Percentiles rank a stretch among this genome's conserved stretches.
phyloP scores from a whole-genome alignment of 2,888 invertebrate genomes.

The Agriopis aurantiaria region DNA sequence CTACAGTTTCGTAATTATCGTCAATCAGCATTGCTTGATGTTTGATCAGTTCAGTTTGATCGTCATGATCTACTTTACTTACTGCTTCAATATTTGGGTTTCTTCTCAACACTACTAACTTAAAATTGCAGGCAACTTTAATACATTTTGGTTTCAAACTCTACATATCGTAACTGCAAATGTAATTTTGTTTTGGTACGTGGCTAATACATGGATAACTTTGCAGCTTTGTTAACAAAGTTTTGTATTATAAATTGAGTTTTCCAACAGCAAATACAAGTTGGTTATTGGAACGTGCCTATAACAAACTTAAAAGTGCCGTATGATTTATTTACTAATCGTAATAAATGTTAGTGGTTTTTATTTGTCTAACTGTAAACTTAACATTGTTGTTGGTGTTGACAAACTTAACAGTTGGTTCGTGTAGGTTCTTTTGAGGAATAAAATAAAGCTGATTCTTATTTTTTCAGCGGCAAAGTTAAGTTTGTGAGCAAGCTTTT shows the following conservation, averaged over 20 bases:
- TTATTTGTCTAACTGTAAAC: constrained; percentile 2
- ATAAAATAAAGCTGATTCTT: not conserved
- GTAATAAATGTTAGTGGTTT: not conserved
- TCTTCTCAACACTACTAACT: constrained; percentile 17
- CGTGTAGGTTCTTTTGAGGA: not conserved
- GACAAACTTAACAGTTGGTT: constrained; percentile 15
- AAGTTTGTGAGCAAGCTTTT: constrained; percentile 15
- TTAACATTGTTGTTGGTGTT: constrained; percentile 15
- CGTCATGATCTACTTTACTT: constrained; percentile 34
- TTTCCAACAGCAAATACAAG: constrained; percentile 10
- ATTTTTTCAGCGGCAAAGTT: constrained; percentile 7
- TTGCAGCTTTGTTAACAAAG: constrained; percentile 4
- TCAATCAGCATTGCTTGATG: constrained; percentile 28
- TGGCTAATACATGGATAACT: constrained; percentile 19
- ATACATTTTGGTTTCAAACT: constrained; percentile 5
- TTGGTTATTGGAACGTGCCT: constrained; percentile 27
- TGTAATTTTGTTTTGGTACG: constrained; percentile 23
- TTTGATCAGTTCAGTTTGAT: constrained; percentile 31
- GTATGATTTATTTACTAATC: not conserved
- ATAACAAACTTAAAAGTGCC: constrained; percentile 16
- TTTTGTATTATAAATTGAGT: constrained; percentile 1
- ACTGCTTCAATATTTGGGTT: constrained; percentile 27
- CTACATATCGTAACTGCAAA: constrained; percentile 1
- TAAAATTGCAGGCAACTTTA: not conserved
- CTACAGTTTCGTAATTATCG: constrained; percentile 32